These are phyloP conservation scores for Bactericera cockerelli DNA, from an alignment of 1,140 invertebrate species.

Conservation along the genomic window DNA sequence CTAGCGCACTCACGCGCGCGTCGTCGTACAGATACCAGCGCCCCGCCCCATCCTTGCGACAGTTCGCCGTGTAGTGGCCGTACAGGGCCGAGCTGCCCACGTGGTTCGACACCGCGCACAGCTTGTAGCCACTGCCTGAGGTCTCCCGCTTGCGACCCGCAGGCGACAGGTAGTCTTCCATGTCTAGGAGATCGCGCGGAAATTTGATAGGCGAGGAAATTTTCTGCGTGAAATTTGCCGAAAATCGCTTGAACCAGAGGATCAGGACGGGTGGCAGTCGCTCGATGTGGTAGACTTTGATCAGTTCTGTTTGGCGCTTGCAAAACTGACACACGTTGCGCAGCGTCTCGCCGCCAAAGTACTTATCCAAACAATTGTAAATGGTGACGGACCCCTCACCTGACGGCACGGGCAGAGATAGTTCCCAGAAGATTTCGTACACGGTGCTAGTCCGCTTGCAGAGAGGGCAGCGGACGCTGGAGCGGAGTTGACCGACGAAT, in stretches of 20 bases:
- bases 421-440: slow-evolving; percentile 44
- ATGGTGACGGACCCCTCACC: not conserved
- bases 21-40: not conserved
- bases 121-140: not conserved
- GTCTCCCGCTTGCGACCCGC: not conserved
- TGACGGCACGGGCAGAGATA: slow-evolving; percentile 65
- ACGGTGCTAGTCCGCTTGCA: slow-evolving; percentile 83
- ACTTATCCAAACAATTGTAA: not conserved
- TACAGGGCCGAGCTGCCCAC: not conserved
- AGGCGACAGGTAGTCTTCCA: not conserved
- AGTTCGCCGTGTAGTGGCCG: not conserved
- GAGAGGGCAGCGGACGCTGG: slow-evolving; percentile 71
- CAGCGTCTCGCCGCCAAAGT: not conserved
- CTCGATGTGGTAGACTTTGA: not conserved
- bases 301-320: not conserved
- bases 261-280: not conserved
- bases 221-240: not conserved
- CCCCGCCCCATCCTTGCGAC: not conserved
- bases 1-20: too few relatives aligned
- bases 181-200: not conserved
- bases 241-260: slow-evolving; percentile 5
- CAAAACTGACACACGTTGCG: not conserved
- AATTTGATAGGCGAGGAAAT: not conserved
- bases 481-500: slow-evolving; percentile 89
- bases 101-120: slow-evolving; percentile 5